Base-by-base conservation (phyloP, 1,140 invertebrate genomes). In the Galleria mellonella region DNA sequence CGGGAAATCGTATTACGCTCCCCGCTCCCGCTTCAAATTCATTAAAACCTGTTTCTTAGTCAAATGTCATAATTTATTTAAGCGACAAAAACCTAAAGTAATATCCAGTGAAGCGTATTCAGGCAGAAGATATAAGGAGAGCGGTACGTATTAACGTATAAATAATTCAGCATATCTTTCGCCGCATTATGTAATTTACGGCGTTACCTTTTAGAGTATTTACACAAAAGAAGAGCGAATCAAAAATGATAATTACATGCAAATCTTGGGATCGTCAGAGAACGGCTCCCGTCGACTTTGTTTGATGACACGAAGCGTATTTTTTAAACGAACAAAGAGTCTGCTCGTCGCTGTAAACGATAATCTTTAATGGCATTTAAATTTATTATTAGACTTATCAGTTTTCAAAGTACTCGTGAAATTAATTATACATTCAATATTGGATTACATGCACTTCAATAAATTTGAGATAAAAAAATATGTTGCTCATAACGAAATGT, bases 161-260 rank as follows among this genome's bases (percentile, higher is more conserved):
- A 83, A 82, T 83, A 72, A 84, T 84, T 84, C 78, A 81, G 62
- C 65, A 70, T 84, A 84, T 84, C 81, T 79, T 77, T 79, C 65
- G 55, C 67, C 58, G 73, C 67, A 81, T 84, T 84, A 83, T 84
- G 78, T 84, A 74, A 84, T 84, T 84, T 84, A 77, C 77, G 59
- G 66, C 62, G 66, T 75, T 84, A 75, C 78, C 72, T 77, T 79
- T 72, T 67, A 74, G 67, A 78, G 74, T 81, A 75, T 81, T 82
- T 81, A 75, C 72, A 82, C 77, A 84, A 82, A 82, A 82, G 77
- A 81, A 83, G 65, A 79, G 65, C 60, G 73, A 84, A 84, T 84
- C 81, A 84, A 84, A 84, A 84, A 84, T 84, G 76, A 81, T 84
- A 84, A 84, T 84, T 71, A 71, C 51, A 84, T 84, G 81, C 72